Base-by-base conservation (phyloP, 92 coral and sea anemone species). In the Galaxea fascicularis region DNA sequence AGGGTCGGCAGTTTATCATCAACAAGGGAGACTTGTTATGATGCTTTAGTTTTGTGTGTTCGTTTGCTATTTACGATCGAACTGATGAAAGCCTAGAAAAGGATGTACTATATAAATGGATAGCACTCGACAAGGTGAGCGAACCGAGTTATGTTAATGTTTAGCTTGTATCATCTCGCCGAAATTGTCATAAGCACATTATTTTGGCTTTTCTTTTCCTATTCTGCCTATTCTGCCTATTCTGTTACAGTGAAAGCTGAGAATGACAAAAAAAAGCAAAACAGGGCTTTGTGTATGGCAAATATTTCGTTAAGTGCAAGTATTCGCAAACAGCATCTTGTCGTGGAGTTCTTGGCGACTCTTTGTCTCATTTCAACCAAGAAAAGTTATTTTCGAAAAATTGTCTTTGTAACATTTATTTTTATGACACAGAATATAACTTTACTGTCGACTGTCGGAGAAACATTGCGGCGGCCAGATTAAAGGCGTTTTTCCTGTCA, bases 381-480 rank as follows among this genome's bases (percentile, higher is more conserved):
- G 20, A 14, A 65, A 46, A 41, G 54, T 65, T n/a, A 21, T 54
- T 51, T 21, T 16, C 52, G 28, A 69, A 67, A 67, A 47, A 16
- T 29, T 22, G 58, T 67, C 45, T 70, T 1, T 71, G 45, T n/a
- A 44, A 71, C 60, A 70, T 24, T 69, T 58, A 39, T 81, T 54
- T 44, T 8, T 78, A 65, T 4, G 21, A 60, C 9, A 68, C n/a
- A 6, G 41, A 35, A 7, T 24, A 16, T 0, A 35, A 31, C 73
- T 65, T 59, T 49, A 75, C 20, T 65, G 49, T 47, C 74, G 58
- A 26, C 65, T 41, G 70, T 57, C 47, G 17, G 41, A 44, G 26
- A 27, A 71, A 41, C 11, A 29, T 54, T n/a, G n/a, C n/a, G 65
- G 56, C 78, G 77, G 65, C 30, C 26, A 21, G 75, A 52, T 71